phyloP scores from a whole-genome alignment of 1,140 invertebrate genomes.

The Tetranychus cinnabarinus region DNA sequence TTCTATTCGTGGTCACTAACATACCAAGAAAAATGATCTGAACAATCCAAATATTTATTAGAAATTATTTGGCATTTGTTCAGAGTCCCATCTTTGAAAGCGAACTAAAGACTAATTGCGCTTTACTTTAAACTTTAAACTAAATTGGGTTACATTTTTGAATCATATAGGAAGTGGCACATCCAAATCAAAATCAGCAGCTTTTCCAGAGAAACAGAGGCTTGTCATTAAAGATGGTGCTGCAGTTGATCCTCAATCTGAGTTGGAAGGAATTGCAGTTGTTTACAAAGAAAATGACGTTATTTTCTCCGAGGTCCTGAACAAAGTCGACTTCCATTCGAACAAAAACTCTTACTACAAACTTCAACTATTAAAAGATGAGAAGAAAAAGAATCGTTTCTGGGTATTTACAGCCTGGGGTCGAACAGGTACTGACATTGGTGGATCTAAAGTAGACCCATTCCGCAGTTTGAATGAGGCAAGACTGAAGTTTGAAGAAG shows the following conservation, averaged over 20 bases:
- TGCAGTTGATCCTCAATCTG: slow-evolving; percentile 67
- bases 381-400: slow-evolving; percentile 23
- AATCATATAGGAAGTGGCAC: neutral
- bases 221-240: too few species aligned
- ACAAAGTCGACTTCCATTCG: slow-evolving; percentile 54
- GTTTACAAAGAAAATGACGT: slow-evolving; percentile 36
- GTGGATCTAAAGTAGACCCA: slow-evolving; percentile 45
- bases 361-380: slow-evolving; percentile 44
- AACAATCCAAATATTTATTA: neutral
- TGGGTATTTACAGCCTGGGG: slow-evolving; percentile 82
- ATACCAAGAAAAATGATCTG: neutral
- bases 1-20: too few species aligned
- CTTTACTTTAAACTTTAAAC: too few species aligned
- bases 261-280: slow-evolving; percentile 49
- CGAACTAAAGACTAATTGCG: too few species aligned
- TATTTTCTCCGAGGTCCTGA: slow-evolving; percentile 46
- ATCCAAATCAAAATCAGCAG: neutral
- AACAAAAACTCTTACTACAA: slow-evolving; percentile 90
- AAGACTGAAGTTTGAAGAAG: slow-evolving; percentile 33
- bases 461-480: slow-evolving; percentile 31
- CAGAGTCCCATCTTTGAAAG: too few species aligned
- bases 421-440: slow-evolving; percentile 76
- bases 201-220: too few species aligned
- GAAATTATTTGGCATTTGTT: neutral
- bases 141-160: neutral